Evolutionary conservation across 1,140 invertebrate genomes (phyloP), one percentile per base, ranked within the genome.

Genomic region (Drosophila saltans): DNA sequence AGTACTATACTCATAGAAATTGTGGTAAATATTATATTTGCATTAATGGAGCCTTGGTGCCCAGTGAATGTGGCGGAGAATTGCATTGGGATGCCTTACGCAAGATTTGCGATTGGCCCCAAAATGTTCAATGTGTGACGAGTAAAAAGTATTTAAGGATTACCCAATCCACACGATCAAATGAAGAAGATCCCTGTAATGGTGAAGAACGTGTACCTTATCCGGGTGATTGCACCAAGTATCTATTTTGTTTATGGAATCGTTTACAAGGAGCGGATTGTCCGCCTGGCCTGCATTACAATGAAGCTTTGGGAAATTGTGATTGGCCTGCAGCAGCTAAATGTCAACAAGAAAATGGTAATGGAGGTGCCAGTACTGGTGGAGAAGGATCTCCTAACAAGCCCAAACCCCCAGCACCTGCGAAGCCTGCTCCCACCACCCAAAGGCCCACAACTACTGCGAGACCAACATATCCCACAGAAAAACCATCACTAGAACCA

Each of bases 221-320:
- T 60, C 94, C 95, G 5, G 94, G 94, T 0, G 95, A 97, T 78
- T 98, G 97, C 76, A 93, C 93, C 1, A 94, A 95, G 64, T 98
- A 97, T 83, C 93, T 95, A 58, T 94, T 96, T 28, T 98, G 97
- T 85, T 92, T 97, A 2, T 97, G 96, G 94, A 96, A 96, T 21
- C 94, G 95, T 77, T 95, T 95, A 16, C 94, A 97, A 83, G 92
- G 94, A 39, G 96, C 95, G 72, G 92, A 94, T 1, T 97, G 97
- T 91, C 94, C 95, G 24, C 93, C 94, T 2, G 96, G 96, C 7
- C 92, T 97, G 11, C 96, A 97, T 76, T 98, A 96, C 94, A 97
- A 96, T 90, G 93, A 94, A 84, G 88, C 92, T 57, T 93, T 93
- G 67, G 93, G 93, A 75, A 95, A 95, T 57, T 97, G 97, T 78